These are phyloP conservation scores for Phrixothrix hirtus DNA, from an alignment of 2,888 invertebrate species.

Conservation along the genomic window DNA sequence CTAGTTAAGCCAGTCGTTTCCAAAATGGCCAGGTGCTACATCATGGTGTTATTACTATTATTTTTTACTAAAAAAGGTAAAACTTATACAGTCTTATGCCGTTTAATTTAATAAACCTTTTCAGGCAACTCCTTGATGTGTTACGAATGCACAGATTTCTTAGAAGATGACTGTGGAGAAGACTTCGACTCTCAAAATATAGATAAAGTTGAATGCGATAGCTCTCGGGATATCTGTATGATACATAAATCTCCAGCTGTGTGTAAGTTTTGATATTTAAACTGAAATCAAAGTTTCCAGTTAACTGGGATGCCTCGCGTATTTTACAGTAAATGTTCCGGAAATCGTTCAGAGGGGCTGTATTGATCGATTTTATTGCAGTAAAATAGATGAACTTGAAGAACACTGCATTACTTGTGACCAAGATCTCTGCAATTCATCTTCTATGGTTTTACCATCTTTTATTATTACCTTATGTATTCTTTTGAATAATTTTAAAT, in stretches of 20 bases:
- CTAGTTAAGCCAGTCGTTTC: background rate
- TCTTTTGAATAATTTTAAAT: too few species aligned
- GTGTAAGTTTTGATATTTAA: slow-evolving; percentile 13
- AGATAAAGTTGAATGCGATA: slow-evolving; percentile 16
- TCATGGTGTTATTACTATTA: background rate
- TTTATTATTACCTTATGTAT: background rate
- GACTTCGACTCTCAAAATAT: slow-evolving; percentile 17
- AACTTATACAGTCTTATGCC: background rate
- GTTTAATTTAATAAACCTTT: too few species aligned
- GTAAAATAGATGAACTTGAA: slow-evolving; percentile 8
- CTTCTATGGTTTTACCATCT: background rate
- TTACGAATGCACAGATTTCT: slow-evolving; percentile 13
- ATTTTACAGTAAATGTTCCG: slow-evolving; percentile 4
- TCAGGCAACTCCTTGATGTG: slow-evolving; percentile 12
- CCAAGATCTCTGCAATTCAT: slow-evolving; percentile 15
- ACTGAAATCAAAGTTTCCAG: background rate
- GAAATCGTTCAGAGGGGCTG: slow-evolving; percentile 13
- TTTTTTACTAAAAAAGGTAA: background rate
- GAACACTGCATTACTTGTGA: slow-evolving; percentile 17
- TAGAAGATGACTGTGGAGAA: slow-evolving; percentile 21
- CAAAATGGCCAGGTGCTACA: background rate
- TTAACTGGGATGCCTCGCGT: too few species aligned
- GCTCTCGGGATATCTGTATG: slow-evolving; percentile 12
- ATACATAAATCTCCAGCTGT: slow-evolving; percentile 17
- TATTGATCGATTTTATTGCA: slow-evolving; percentile 17